A percentile compares a stretch with the other conserved stretches of the same genome.
These are phyloP conservation scores for Diarsia rubi DNA, from an alignment of 2,888 invertebrate genomes.

Conservation along the genomic window DNA sequence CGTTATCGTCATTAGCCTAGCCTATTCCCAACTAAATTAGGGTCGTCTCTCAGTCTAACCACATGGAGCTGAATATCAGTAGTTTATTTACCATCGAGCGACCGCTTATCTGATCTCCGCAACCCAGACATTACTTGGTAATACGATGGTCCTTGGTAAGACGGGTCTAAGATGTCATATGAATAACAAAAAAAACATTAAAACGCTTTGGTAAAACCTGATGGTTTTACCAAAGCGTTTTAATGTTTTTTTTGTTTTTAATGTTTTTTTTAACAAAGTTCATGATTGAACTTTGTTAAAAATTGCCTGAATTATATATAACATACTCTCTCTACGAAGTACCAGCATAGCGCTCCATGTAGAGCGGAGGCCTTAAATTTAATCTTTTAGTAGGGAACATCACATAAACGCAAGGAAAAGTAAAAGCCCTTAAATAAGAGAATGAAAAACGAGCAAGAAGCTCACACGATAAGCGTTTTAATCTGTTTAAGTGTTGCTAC, in stretches of 20 bases:
- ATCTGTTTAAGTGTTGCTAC: slow-evolving; percentile 86
- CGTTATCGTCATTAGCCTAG: no score
- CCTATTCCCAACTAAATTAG: no score
- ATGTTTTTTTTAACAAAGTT: no score
- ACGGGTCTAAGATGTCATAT: neutral
- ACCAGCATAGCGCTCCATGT: slow-evolving; percentile 52
- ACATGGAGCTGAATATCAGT: no score
- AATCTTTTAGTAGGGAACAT: slow-evolving; percentile 84
- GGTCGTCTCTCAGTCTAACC: no score
- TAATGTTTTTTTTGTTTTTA: no score
- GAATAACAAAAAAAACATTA: neutral
- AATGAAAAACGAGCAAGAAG: slow-evolving; percentile 86
- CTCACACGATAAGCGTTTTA: slow-evolving; percentile 87
- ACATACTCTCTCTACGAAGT: slow-evolving; percentile 26
- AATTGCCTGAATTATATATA: slow-evolving; percentile 50
- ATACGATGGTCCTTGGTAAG: no score
- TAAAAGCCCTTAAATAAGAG: slow-evolving; percentile 85
- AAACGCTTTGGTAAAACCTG: slow-evolving; percentile 3
- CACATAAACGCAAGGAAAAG: slow-evolving; percentile 83
- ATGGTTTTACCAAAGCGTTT: no score
- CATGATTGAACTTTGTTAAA: slow-evolving; percentile 25
- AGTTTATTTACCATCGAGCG: no score
- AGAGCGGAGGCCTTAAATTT: slow-evolving; percentile 75
- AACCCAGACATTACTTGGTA: no score
- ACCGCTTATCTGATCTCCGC: no score